These are phyloP conservation scores for Tinea pellionella DNA, from an alignment of 2,888 invertebrate species.

Conservation along the genomic window DNA sequence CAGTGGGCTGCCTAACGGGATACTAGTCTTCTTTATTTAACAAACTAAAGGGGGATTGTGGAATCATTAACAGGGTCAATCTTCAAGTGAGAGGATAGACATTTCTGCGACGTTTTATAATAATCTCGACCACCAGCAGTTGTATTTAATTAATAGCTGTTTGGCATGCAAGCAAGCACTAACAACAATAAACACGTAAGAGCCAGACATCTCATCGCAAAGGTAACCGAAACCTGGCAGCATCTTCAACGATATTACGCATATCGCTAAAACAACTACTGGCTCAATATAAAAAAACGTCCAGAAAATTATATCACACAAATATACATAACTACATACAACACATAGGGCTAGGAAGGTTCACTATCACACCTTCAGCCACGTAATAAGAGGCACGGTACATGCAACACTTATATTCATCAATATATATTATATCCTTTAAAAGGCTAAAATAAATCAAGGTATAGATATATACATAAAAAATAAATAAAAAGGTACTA, in stretches of 20 bases:
- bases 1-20: background rate
- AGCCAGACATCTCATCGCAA: background rate
- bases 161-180: conserved; percentile 4
- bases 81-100: background rate
- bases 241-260: background rate
- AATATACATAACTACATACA: conserved; percentile 58
- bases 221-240: background rate
- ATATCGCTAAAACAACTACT: background rate
- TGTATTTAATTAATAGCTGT: background rate
- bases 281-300: conserved; percentile 3
- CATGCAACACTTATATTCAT: conserved; percentile 61
- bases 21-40: too few species aligned
- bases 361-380: conserved; percentile 53
- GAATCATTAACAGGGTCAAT: background rate
- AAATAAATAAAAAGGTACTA: conserved; percentile 33
- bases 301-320: conserved; percentile 9
- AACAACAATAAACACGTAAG: background rate
- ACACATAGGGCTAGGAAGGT: conserved; percentile 64
- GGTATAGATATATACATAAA: conserved; percentile 55
- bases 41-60: background rate
- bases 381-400: conserved; percentile 58
- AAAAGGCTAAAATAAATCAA: conserved; percentile 46
- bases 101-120: background rate
- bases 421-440: conserved; percentile 19
- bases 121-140: background rate